Evolutionary conservation across 2,888 invertebrate species (phyloP).

Genomic region (Aphodius sticticus): DNA sequence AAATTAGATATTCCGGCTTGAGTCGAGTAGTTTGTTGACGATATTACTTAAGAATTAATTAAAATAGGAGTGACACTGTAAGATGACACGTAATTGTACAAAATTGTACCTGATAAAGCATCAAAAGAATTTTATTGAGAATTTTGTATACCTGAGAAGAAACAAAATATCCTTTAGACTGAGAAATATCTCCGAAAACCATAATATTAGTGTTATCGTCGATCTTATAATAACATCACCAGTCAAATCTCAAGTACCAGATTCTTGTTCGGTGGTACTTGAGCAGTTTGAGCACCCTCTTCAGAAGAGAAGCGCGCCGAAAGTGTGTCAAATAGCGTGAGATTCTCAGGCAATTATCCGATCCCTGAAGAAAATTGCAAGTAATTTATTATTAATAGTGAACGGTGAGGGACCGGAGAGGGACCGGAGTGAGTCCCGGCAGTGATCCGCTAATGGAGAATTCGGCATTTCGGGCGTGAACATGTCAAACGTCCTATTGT

Average conservation of each 20-base stretch:
- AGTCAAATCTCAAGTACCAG: not conserved
- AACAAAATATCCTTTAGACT: not conserved
- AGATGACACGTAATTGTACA: no score
- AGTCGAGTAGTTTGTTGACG: no score
- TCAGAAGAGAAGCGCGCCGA: constrained; percentile 24
- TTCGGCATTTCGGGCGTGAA: constrained; percentile 52
- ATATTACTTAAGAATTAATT: no score
- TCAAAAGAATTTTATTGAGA: not conserved
- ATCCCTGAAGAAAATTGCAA: constrained; percentile 41
- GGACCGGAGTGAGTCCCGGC: constrained; percentile 32
- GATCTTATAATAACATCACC: constrained; percentile 6
- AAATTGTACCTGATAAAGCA: no score
- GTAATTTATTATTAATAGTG: constrained; percentile 44
- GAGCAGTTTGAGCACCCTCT: not conserved
- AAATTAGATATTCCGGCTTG: no score
- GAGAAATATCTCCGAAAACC: not conserved
- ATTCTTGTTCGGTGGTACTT: constrained; percentile 8
- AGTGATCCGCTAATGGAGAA: constrained; percentile 43
- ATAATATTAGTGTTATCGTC: constrained; percentile 10
- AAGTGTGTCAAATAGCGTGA: constrained; percentile 34
- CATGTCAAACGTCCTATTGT: constrained; percentile 51
- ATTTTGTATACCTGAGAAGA: not conserved
- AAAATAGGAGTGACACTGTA: no score
- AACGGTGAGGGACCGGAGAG: not conserved
- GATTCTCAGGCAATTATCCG: constrained; percentile 44